These are phyloP conservation scores for Plagiodera versicolora DNA, from an alignment of 2,888 invertebrate species.

Conservation along the genomic window DNA sequence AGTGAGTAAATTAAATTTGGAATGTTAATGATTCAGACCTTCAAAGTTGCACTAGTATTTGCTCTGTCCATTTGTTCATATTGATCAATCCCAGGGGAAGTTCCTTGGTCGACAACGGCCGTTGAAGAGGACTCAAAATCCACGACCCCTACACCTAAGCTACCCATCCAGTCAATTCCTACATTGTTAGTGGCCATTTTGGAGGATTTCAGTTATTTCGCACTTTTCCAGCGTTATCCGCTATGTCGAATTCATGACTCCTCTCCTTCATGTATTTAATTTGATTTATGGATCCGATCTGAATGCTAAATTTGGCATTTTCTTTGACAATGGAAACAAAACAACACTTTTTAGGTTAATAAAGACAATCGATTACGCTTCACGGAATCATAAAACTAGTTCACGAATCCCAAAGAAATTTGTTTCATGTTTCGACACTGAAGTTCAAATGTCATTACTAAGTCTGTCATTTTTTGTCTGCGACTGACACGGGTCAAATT, in stretches of 20 bases:
- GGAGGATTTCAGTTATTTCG: constrained; percentile 39
- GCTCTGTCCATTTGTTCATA: constrained; percentile 53
- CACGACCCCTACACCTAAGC: constrained; percentile 36
- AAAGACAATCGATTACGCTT: constrained; percentile 37
- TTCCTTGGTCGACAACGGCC: constrained; percentile 49
- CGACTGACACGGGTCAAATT: no score
- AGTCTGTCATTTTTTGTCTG: no score
- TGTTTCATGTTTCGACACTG: not conserved
- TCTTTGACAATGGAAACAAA: constrained; percentile 38
- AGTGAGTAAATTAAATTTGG: constrained; percentile 15
- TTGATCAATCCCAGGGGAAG: constrained; percentile 47
- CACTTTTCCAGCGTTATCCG: constrained; percentile 23
- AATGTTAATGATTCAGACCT: constrained; percentile 43
- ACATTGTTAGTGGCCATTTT: constrained; percentile 56
- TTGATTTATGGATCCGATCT: constrained; percentile 28
- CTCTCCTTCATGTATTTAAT: constrained; percentile 29
- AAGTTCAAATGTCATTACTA: no score
- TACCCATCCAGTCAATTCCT: constrained; percentile 55
- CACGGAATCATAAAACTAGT: not conserved
- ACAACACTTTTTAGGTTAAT: constrained; percentile 44
- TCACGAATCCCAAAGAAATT: not conserved
- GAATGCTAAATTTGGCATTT: constrained; percentile 32
- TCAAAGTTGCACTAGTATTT: constrained; percentile 53
- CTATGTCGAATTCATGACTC: constrained; percentile 32
- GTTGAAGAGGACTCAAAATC: constrained; percentile 48